These are phyloP conservation scores for Polymixis flavicincta DNA, from an alignment of 2,888 invertebrate species.

Conservation along the genomic window DNA sequence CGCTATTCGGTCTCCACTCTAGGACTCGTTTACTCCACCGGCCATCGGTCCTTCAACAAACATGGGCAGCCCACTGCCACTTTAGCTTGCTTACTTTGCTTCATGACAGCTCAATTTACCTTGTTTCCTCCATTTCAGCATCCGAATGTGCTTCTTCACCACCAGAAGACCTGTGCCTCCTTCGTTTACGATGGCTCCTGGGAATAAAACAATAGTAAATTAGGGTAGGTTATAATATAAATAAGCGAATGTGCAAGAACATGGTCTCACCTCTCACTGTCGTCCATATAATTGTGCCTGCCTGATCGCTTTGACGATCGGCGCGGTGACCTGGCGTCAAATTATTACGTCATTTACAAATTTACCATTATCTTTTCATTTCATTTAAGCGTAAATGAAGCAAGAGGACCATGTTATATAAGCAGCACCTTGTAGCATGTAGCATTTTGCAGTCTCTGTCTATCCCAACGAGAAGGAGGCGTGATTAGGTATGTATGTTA, in stretches of 20 bases:
- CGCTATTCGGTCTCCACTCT: too few relatives aligned
- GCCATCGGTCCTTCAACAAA: too few relatives aligned
- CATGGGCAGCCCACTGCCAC: too few relatives aligned
- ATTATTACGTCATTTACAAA: constrained; percentile 27
- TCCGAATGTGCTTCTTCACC: constrained; percentile 69
- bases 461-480: too few relatives aligned
- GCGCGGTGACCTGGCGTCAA: constrained; percentile 70
- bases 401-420: not conserved
- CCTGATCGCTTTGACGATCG: constrained; percentile 73
- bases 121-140: constrained; percentile 71
- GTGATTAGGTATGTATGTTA: not conserved
- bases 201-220: not conserved
- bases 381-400: not conserved
- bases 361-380: not conserved
- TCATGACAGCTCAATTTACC: constrained; percentile 53
- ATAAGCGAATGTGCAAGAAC: constrained; percentile 11
- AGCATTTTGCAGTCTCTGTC: not conserved
- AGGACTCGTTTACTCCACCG: too few relatives aligned
- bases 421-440: not conserved
- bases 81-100: not conserved
- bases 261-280: constrained; percentile 61
- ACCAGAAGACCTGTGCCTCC: constrained; percentile 68
- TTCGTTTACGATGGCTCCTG: constrained; percentile 72
- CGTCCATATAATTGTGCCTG: constrained; percentile 49
- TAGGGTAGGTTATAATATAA: not conserved